phyloP scores from a whole-genome alignment of 2,797 vertebrate species.

The Trachops cirrhosus region DNA sequence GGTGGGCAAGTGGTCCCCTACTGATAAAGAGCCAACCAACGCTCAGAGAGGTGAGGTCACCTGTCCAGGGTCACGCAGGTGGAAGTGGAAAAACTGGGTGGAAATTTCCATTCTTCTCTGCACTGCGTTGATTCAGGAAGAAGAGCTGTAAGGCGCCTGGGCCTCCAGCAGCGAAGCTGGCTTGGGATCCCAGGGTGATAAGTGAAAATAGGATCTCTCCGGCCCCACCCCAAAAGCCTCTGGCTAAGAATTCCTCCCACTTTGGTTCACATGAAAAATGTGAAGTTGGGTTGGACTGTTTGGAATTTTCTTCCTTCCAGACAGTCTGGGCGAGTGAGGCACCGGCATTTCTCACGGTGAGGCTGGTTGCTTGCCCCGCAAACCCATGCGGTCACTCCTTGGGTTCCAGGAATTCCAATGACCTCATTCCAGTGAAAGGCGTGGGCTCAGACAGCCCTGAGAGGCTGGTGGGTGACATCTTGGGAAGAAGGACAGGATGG shows the following conservation, averaged over 20 bases:
- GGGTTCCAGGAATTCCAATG: constrained; percentile 36
- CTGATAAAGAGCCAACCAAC: background rate
- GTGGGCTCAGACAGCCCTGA: background rate
- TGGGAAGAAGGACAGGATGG: background rate
- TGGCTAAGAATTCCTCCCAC: background rate
- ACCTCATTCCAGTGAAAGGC: constrained; percentile 41
- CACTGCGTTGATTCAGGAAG: background rate
- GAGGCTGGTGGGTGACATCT: background rate
- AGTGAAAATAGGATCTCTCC: background rate
- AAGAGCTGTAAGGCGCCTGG: background rate
- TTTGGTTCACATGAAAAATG: background rate
- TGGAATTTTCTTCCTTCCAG: constrained; percentile 40
- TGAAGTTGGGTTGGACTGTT: background rate
- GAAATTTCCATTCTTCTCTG: background rate
- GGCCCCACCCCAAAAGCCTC: background rate
- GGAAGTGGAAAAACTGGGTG: background rate
- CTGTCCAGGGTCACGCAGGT: background rate
- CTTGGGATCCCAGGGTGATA: background rate
- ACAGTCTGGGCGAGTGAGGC: background rate
- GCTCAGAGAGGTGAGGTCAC: constrained; percentile 1
- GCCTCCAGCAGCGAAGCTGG: background rate
- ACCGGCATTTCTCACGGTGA: background rate
- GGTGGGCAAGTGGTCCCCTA: background rate
- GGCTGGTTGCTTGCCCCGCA: background rate
- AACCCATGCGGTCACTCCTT: background rate